phyloP scores from a whole-genome alignment of 2,113 vertebrate genomes.

The Myotis brandtii region DNA sequence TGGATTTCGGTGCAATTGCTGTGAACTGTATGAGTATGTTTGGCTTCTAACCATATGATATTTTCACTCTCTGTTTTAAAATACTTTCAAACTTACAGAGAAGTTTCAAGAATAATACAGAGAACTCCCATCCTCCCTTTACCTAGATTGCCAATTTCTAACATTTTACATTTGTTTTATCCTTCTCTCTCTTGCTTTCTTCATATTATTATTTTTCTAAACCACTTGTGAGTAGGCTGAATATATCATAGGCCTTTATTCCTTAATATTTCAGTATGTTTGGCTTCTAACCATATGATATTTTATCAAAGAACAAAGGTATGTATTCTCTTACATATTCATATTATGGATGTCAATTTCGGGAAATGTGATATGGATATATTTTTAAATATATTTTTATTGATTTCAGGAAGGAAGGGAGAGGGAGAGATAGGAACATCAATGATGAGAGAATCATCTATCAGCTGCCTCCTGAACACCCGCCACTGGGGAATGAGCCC shows the following conservation, averaged over 20 bases:
- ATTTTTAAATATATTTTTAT: too few relatives aligned
- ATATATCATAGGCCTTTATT: background rate
- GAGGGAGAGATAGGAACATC: too few relatives aligned
- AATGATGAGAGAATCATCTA: too few relatives aligned
- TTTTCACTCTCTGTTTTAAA: conserved; percentile 20
- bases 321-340: background rate
- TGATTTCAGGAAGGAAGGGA: too few relatives aligned
- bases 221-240: conserved; percentile 1
- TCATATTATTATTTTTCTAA: background rate
- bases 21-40: background rate
- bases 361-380: background rate
- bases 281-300: background rate
- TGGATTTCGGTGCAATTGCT: background rate
- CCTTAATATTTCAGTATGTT: background rate
- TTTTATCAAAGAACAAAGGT: background rate
- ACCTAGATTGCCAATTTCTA: background rate
- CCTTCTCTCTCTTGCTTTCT: background rate
- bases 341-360: background rate
- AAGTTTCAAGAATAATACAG: background rate
- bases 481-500: too few relatives aligned
- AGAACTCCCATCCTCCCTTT: background rate
- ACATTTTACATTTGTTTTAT: background rate
- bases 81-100: background rate
- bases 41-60: background rate
- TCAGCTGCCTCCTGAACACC: too few relatives aligned